Evolutionary conservation across 1,140 invertebrate species (phyloP).

Genomic region (Lepidotrigona ventralis): DNA sequence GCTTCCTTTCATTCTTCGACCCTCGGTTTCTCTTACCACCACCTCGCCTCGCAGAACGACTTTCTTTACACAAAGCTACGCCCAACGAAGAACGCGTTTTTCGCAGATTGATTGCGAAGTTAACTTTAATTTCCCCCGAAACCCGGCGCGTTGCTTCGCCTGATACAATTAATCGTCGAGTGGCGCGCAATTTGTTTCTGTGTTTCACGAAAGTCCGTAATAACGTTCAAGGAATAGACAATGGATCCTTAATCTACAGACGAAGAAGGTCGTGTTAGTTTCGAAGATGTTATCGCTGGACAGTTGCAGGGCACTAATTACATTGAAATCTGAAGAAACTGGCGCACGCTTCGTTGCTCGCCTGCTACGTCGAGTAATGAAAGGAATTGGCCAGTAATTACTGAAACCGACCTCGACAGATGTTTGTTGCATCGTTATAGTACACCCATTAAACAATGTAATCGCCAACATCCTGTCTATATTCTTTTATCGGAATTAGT

Average conservation of each 20-base stretch:
- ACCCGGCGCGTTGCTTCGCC: not conserved
- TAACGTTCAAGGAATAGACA: not conserved
- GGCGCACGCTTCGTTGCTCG: conserved; percentile 50
- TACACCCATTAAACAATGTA: conserved; percentile 75
- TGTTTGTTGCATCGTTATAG: conserved; percentile 66
- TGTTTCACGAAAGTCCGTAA: not conserved
- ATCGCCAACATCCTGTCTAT: conserved; percentile 70
- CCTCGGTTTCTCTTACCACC: conserved; percentile 49
- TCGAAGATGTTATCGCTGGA: conserved; percentile 25
- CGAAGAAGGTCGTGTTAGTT: not conserved
- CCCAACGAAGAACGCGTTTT: conserved; percentile 31
- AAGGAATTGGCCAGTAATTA: conserved; percentile 70
- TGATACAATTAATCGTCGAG: not conserved
- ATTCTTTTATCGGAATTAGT: conserved; percentile 48
- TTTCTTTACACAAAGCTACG: conserved; percentile 49
- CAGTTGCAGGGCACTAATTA: conserved; percentile 41
- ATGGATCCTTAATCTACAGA: not conserved
- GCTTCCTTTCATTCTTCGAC: conserved; percentile 48
- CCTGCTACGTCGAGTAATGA: conserved; percentile 48
- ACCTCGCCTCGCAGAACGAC: conserved; percentile 26
- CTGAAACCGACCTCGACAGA: conserved; percentile 68
- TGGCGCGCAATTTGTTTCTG: conserved; percentile 1
- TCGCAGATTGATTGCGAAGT: conserved; percentile 51
- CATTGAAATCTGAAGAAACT: conserved; percentile 56
- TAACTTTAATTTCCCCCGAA: conserved; percentile 33